Percentiles rank a stretch among this genome's conserved stretches.
These are phyloP conservation scores for Lagodon rhomboides DNA, from an alignment of 2,797 vertebrate species.

Conservation along the genomic window DNA sequence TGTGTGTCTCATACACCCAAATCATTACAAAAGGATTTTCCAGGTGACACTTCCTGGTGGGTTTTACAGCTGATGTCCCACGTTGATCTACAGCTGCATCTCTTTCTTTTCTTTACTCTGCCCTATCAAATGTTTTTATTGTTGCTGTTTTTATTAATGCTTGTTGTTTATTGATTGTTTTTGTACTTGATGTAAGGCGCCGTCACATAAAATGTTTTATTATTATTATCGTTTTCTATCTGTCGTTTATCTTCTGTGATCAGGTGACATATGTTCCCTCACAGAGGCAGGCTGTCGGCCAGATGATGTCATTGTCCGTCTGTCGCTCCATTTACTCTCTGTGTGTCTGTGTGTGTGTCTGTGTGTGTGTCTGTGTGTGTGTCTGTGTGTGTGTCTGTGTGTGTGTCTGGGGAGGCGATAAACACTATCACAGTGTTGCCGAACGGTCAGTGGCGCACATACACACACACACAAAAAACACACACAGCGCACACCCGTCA, in stretches of 20 bases:
- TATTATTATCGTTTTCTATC: too few relatives aligned
- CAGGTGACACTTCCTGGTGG: neutral
- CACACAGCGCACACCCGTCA: conserved; percentile 21
- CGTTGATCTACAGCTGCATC: conserved; percentile 9
- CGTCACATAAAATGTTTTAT: too few relatives aligned
- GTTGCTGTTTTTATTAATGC: too few relatives aligned
- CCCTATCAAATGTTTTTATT: too few relatives aligned
- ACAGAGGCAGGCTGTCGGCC: conserved; percentile 52
- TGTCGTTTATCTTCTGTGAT: conserved; percentile 62
- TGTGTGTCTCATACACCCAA: neutral
- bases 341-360: too few relatives aligned
- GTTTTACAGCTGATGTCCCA: conserved; percentile 3
- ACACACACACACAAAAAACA: conserved; percentile 5
- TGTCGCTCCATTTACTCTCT: conserved; percentile 59
- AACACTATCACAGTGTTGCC: conserved; percentile 28
- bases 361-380: conserved; percentile 21
- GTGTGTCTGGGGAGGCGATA: conserved; percentile 23
- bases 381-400: conserved; percentile 7
- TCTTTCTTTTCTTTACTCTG: too few relatives aligned
- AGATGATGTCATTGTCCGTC: conserved; percentile 70
- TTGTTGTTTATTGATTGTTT: too few relatives aligned
- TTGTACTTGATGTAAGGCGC: too few relatives aligned
- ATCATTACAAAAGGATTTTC: conserved; percentile 23
- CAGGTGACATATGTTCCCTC: conserved; percentile 60
- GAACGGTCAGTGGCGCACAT: conserved; percentile 15